These are phyloP conservation scores for Ormyrus pomaceus DNA, from an alignment of 2,888 invertebrate species.

Conservation along the genomic window DNA sequence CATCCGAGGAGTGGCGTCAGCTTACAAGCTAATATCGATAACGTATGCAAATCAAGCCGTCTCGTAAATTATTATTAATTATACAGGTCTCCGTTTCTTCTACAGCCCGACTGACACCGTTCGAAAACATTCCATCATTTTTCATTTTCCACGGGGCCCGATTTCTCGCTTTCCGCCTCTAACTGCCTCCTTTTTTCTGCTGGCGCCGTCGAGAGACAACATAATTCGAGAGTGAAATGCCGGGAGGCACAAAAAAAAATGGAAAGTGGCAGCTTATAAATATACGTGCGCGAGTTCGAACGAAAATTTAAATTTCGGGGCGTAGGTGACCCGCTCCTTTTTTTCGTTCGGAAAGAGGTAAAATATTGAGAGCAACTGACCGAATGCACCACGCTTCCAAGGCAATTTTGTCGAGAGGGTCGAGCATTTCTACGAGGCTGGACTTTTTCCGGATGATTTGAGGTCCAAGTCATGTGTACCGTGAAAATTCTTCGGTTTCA, in stretches of 20 bases:
- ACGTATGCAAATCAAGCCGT: constrained; percentile 9
- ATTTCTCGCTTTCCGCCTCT: constrained; percentile 36
- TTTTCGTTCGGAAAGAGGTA: neutral
- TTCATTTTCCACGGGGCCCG: constrained; percentile 29
- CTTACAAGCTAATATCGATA: neutral
- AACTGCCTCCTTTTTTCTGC: neutral
- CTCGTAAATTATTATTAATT: constrained; percentile 37
- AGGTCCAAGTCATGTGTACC: constrained; percentile 24
- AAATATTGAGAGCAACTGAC: constrained; percentile 12
- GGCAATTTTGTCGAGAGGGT: constrained; percentile 20
- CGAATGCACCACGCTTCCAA: neutral
- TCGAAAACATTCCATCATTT: constrained; percentile 38
- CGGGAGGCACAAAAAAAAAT: neutral
- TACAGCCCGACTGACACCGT: neutral
- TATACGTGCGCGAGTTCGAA: neutral
- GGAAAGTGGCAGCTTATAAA: neutral
- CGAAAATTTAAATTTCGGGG: constrained; percentile 48
- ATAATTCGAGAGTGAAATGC: constrained; percentile 36
- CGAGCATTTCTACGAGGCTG: constrained; percentile 50
- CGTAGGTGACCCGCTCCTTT: constrained; percentile 17
- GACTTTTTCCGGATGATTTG: constrained; percentile 52
- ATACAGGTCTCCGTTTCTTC: neutral
- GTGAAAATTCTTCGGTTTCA: constrained; percentile 22
- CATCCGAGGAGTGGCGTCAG: neutral
- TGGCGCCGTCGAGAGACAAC: constrained; percentile 26